Evolutionary conservation across 2,797 vertebrate species (phyloP), one percentile per base, ranked within the genome.

Genomic region (Arrhamphus sclerolepis): DNA sequence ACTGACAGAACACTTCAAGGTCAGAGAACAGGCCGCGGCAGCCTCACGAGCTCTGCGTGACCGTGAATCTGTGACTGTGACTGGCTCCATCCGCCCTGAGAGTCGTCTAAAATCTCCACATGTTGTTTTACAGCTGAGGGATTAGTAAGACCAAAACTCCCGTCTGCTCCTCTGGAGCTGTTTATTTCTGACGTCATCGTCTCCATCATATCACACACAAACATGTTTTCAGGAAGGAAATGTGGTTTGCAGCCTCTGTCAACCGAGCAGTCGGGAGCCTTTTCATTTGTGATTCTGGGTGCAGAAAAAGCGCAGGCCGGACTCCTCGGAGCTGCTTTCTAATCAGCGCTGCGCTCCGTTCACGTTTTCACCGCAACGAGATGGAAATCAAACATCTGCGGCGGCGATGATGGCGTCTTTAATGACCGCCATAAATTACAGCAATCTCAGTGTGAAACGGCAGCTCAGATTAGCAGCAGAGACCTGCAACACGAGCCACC

Each of bases 311-410:
- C 16, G n/a, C 18, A 10, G 19, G 58, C 38, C 57, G 21, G 8
- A 34, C 9, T 34, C 46, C n/a, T 58, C 66, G 2, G 50, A 44
- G 54, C 21, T 60, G 71, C 53, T 34, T 22, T 29, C 18, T 63
- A 64, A 69, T 65, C 7, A 29, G 8, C 28, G 28, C 28, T 3
- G 28, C 28, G 28, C 28, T 29, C 6, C 6, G 6, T 29, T 29
- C 28, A 29, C 28, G 42, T 75, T 67, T 72, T 53, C 66, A 51
- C 64, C 82, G 70, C 76, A 77, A 69, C 70, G 60, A 76, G 77
- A 84, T 80, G 67, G 62, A 84, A 88, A 85, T 88, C 84, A 85
- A 89, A 87, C 86, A 89, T 86, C 85, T 82, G 78, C 80, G 64
- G 63, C 40, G 70, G 80, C 66, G 74, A 86, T 89, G 83, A 89